Evolutionary conservation across 2,888 invertebrate species (phyloP), one percentile per base, ranked within the genome.

Genomic region (Subacronicta megacephala): DNA sequence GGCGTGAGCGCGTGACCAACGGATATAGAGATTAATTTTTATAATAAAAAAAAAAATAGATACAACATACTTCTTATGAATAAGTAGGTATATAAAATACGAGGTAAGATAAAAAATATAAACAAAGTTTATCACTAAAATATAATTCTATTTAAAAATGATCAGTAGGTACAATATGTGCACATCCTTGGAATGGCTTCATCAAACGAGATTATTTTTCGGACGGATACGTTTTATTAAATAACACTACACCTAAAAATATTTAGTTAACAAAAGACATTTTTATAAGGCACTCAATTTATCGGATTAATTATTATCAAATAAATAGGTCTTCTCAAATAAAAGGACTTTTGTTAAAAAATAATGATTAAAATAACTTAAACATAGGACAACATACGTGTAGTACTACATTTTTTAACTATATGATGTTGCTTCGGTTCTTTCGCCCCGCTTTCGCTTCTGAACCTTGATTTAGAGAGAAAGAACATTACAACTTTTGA

Each of bases 161-260:
- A 71, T 81, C 77, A 80, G 72, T n/a, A n/a, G n/a, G n/a, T 81
- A 81, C 70, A 80, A 65, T 69, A 69, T 65, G 76, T 76, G 79
- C 78, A 66, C 62, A 76, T 62, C 60, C 73, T 72, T 74, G 58
- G 71, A 79, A 79, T 76, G 77, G 76, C 75, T 70, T 62, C 58
- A 63, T 66, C 56, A 73, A 76, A 75, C 47, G 76, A 82, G 78
- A 81, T 72, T 62, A 54, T 61, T 60, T 47, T 52, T 57, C 37
- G 80, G 82, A 82, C 83, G 83, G 83, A 82, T 54, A 37, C 38
- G 36, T 72, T 56, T 16, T 51, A 58, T 42, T 43, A 50, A 54
- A 49, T 23, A 56, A 60, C 58, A 45, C 51, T 57, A 54, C 46
- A 54, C 43, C 12, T n/a, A 31, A 1, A 51, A 51, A 52, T 44